These are phyloP conservation scores for Zaprionus obscuricornis DNA, from an alignment of 2,888 invertebrate genomes.

Conservation along the genomic window DNA sequence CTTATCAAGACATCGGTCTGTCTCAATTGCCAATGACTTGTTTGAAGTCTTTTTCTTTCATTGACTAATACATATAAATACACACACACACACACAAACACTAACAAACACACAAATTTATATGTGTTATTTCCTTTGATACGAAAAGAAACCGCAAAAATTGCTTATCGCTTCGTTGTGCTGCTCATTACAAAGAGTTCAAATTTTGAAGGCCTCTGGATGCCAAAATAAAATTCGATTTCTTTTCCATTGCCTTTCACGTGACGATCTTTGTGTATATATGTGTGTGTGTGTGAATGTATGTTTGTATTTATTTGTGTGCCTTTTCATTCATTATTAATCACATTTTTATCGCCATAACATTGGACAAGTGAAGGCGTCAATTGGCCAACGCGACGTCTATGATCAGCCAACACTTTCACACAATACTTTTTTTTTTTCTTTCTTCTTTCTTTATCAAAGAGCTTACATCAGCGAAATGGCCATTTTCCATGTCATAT, in stretches of 20 bases:
- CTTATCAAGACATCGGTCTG: conserved; percentile 10
- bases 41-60: conserved; percentile 11
- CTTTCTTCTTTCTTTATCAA: no score
- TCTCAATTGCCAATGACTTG: neutral
- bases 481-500: conserved; percentile 54
- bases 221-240: conserved; percentile 33
- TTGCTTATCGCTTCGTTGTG: conserved; percentile 32
- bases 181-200: conserved; percentile 27
- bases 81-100: no score
- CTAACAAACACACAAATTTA: no score
- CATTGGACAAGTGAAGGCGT: conserved; percentile 57
- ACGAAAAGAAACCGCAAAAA: conserved; percentile 44
- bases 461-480: conserved; percentile 53
- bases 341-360: conserved; percentile 65
- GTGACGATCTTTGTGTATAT: conserved; percentile 31
- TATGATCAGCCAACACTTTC: conserved; percentile 59
- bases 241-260: conserved; percentile 63
- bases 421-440: no score
- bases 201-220: conserved; percentile 30
- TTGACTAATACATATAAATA: no score
- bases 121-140: neutral
- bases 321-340: conserved; percentile 58
- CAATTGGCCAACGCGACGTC: conserved; percentile 63
- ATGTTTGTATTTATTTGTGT: neutral
- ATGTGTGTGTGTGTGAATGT: neutral